Evolutionary conservation across 2,113 vertebrate species (phyloP).

Genomic region (Hystrix cristata): DNA sequence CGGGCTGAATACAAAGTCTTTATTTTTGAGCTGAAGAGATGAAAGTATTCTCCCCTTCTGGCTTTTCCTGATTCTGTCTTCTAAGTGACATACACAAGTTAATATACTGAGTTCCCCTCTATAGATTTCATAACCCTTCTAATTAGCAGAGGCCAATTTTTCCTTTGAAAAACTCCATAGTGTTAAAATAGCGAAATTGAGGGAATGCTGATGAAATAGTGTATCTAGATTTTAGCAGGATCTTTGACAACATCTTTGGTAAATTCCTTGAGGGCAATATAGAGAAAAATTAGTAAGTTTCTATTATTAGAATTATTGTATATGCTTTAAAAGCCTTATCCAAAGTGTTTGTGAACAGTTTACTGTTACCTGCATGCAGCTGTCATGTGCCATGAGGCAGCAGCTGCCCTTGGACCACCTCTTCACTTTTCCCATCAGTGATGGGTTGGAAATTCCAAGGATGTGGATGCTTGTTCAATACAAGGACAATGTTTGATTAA

Average conservation of each 20-base stretch:
- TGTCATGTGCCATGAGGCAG: rapidly evolving
- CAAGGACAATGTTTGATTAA: conserved; percentile 58
- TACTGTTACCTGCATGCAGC: not conserved
- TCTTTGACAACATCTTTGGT: not conserved
- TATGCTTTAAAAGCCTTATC: not conserved
- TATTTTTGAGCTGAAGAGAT: conserved; percentile 3
- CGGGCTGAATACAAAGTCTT: not conserved
- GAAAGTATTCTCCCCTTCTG: not conserved
- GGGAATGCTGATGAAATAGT: not conserved
- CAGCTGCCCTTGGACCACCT: not conserved
- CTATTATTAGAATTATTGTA: not conserved
- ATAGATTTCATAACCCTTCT: not conserved
- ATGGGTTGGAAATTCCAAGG: conserved; percentile 19
- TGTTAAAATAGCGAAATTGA: not conserved
- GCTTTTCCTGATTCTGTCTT: not conserved
- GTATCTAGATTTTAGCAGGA: not conserved
- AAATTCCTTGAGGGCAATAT: not conserved
- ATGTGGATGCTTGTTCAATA: not conserved
- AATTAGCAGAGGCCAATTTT: not conserved
- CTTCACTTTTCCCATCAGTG: not conserved
- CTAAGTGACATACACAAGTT: not conserved
- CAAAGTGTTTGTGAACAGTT: not conserved
- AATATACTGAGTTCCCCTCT: not conserved
- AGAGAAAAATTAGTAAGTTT: not conserved
- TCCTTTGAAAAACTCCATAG: not conserved